Evolutionary conservation across 2,888 invertebrate species (phyloP).

Genomic region (Thelaira solivaga): DNA sequence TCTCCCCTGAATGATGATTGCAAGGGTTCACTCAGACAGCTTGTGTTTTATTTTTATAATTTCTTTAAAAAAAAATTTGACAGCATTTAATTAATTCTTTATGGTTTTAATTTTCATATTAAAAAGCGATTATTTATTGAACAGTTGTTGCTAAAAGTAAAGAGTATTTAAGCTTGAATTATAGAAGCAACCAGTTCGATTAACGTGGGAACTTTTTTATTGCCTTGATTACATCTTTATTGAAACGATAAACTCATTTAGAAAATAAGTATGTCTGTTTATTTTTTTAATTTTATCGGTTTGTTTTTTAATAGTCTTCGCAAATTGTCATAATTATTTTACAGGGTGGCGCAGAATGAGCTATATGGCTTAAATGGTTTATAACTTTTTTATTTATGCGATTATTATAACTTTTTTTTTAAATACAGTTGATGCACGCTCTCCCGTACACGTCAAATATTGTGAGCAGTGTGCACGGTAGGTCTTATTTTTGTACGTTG

Average conservation of each 20-base stretch:
- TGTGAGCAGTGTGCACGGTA: too few species aligned
- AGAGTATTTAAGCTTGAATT: constrained; percentile 1
- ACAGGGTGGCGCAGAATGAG: too few species aligned
- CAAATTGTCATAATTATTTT: too few species aligned
- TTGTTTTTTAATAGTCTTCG: too few species aligned
- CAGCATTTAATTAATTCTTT: constrained; percentile 15
- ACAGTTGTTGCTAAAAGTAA: not conserved
- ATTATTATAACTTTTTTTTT: too few species aligned
- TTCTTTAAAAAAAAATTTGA: constrained; percentile 1
- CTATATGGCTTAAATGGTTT: too few species aligned
- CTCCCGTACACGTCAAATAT: too few species aligned
- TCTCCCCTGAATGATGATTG: constrained; percentile 3
- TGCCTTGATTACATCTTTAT: not conserved
- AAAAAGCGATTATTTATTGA: not conserved
- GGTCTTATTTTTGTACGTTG: too few species aligned
- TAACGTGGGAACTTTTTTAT: constrained; percentile 30
- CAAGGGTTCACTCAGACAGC: not conserved
- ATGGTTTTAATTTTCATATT: constrained; percentile 14
- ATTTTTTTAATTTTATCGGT: not conserved
- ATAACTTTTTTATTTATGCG: too few species aligned
- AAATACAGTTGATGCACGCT: too few species aligned
- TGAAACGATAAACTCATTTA: not conserved
- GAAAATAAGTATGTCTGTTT: too few species aligned
- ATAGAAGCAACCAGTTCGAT: not conserved
- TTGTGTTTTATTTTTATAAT: not conserved